Conservation (phyloP, 2,113 vertebrate genomes). For the Chaetura pelagica region DNA sequence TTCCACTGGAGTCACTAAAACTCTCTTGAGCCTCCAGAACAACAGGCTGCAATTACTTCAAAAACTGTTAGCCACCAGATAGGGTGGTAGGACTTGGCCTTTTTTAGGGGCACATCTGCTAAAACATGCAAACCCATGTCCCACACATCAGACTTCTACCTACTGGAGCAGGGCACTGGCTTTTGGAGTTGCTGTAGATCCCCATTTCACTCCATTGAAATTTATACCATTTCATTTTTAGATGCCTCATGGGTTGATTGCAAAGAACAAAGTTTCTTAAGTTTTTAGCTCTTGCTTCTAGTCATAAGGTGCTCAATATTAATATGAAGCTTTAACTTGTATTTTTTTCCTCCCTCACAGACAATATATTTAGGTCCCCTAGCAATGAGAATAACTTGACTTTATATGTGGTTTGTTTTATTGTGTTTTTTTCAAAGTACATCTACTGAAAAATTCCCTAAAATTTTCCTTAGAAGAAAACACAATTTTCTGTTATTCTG, state of each 20-base stretch:
- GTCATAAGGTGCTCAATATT: not conserved
- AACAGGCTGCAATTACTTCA: not conserved
- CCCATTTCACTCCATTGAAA: not conserved
- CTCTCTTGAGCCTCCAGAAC: not conserved
- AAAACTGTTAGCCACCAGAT: not conserved
- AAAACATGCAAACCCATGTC: not conserved
- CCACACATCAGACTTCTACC: accelerated
- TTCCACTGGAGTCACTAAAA: not conserved
- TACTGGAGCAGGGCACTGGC: not conserved
- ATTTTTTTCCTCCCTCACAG: not conserved
- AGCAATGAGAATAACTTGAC: not conserved
- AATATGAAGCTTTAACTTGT: not conserved
- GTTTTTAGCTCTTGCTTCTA: not conserved
- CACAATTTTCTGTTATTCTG: not conserved
- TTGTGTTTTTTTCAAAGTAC: too few species aligned
- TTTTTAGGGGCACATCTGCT: not conserved
- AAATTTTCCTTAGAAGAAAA: not conserved
- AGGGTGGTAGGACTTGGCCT: not conserved
- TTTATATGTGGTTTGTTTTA: not conserved
- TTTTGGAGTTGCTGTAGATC: not conserved
- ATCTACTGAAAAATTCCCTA: not conserved
- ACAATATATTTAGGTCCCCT: not conserved
- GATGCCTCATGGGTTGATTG: not conserved
- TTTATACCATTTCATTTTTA: not conserved
- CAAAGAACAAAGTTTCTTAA: not conserved